These are phyloP conservation scores for Hippocampus abdominalis DNA, from an alignment of 2,113 vertebrate genomes.

Conservation along the genomic window DNA sequence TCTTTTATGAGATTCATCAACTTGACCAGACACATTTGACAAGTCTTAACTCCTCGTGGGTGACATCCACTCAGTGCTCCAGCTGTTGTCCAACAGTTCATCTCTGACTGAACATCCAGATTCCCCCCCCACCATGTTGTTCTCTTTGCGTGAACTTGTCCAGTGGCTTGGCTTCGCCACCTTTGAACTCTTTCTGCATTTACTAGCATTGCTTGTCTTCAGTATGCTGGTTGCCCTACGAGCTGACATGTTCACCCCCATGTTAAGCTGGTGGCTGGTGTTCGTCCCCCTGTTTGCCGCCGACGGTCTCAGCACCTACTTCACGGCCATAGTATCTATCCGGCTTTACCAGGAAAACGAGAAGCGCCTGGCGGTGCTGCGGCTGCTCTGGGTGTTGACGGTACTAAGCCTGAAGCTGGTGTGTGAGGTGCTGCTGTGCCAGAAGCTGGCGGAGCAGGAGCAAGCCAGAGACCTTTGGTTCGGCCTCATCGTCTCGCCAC, in stretches of 20 bases:
- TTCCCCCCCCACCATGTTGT: constrained; percentile 77
- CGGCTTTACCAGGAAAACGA: constrained; percentile 97
- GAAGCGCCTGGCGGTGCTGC: constrained; percentile 89
- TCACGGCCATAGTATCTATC: constrained; percentile 95
- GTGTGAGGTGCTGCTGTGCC: constrained; percentile 94
- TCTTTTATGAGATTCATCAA: constrained; percentile 7
- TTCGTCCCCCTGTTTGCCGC: constrained; percentile 92
- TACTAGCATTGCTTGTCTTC: constrained; percentile 81
- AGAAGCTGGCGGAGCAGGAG: constrained; percentile 87
- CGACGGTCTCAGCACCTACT: constrained; percentile 95
- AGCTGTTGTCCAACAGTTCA: constrained; percentile 23
- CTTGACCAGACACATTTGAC: background rate
- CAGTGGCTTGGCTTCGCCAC: constrained; percentile 97
- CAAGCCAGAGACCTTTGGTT: constrained; percentile 86
- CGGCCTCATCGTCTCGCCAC: constrained; percentile 88
- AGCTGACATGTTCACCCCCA: constrained; percentile 71
- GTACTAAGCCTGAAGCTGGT: constrained; percentile 97
- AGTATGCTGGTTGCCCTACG: constrained; percentile 87
- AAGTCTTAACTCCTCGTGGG: constrained; percentile 10
- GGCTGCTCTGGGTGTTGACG: constrained; percentile 95
- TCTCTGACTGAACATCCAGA: constrained; percentile 18
- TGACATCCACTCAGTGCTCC: constrained; percentile 23
- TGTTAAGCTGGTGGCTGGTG: constrained; percentile 89
- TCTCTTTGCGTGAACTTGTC: constrained; percentile 91
- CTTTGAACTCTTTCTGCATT: constrained; percentile 91